A percentile compares a stretch with the other conserved stretches of the same genome.
Conservation (phyloP, 2,888 invertebrate species). For the Calameuta pallipes region DNA sequence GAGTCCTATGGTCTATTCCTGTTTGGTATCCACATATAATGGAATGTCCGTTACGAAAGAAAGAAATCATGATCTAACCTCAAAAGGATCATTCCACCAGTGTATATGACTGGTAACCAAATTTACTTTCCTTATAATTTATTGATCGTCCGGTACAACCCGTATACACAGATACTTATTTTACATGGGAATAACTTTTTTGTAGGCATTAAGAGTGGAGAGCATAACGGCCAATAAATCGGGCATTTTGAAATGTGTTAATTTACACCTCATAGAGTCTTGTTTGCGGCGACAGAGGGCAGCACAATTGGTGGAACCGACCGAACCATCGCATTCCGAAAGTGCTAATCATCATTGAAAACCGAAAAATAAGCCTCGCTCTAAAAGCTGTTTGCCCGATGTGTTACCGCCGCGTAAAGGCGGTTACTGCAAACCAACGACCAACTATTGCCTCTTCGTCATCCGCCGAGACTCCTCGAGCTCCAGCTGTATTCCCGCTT, state of each 20-base stretch:
- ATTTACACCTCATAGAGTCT: constrained; percentile 50
- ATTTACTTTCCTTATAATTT: neutral
- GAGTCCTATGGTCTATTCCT: neutral
- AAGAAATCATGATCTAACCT: neutral
- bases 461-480: constrained; percentile 13
- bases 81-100: neutral
- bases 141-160: neutral
- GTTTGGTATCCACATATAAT: neutral
- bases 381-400: constrained; percentile 60
- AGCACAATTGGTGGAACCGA: constrained; percentile 28
- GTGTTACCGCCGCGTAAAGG: constrained; percentile 44
- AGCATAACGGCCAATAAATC: neutral
- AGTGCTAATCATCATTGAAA: constrained; percentile 63
- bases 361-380: constrained; percentile 54
- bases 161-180: neutral
- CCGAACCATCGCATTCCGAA: constrained; percentile 27
- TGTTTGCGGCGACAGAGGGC: constrained; percentile 35
- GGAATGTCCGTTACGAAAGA: neutral
- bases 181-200: neutral
- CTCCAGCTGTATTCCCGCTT: neutral
- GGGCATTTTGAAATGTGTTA: constrained; percentile 43
- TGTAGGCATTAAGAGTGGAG: neutral
- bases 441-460: neutral
- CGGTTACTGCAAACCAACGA: constrained; percentile 13
- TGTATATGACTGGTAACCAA: neutral